Percentiles rank a stretch among this genome's conserved stretches.
phyloP scores from a whole-genome alignment of 2,113 vertebrate genomes.

The Myocastor coypus region DNA sequence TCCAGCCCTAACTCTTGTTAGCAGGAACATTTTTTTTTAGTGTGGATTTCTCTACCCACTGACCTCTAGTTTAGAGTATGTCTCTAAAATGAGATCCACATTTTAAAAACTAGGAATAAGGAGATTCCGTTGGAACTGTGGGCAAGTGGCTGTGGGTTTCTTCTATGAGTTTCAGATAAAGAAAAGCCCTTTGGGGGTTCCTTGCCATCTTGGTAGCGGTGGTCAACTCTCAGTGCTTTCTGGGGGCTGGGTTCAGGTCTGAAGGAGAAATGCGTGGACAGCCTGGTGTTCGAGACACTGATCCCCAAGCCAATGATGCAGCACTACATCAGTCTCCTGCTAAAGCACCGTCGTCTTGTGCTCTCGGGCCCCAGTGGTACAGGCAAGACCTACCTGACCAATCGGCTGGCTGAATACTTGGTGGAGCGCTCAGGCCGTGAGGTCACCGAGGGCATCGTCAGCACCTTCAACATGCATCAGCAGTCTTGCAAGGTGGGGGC shows the following conservation, averaged over 20 bases:
- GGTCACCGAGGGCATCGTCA: slow-evolving; percentile 88
- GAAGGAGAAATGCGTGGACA: slow-evolving; percentile 95
- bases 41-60: background rate
- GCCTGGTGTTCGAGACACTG: slow-evolving; percentile 96
- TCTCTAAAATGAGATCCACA: background rate
- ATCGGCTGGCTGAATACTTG: slow-evolving; percentile 94
- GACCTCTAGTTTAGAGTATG: background rate
- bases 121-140: background rate
- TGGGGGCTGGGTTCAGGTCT: slow-evolving; percentile 88
- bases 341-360: slow-evolving; percentile 95
- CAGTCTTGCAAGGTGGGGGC: slow-evolving; percentile 94
- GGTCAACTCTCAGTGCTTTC: background rate
- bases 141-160: background rate
- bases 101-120: background rate
- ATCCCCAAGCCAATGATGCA: slow-evolving; percentile 98
- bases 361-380: slow-evolving; percentile 97
- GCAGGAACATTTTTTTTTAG: background rate
- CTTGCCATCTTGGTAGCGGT: background rate
- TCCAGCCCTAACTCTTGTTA: background rate
- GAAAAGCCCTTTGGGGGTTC: background rate
- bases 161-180: background rate
- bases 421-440: slow-evolving; percentile 93
- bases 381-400: slow-evolving; percentile 96
- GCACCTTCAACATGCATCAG: slow-evolving; percentile 98
- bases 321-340: slow-evolving; percentile 96